Base-by-base conservation (phyloP, 2,113 vertebrate genomes). In the Neogobius melanostomus region DNA sequence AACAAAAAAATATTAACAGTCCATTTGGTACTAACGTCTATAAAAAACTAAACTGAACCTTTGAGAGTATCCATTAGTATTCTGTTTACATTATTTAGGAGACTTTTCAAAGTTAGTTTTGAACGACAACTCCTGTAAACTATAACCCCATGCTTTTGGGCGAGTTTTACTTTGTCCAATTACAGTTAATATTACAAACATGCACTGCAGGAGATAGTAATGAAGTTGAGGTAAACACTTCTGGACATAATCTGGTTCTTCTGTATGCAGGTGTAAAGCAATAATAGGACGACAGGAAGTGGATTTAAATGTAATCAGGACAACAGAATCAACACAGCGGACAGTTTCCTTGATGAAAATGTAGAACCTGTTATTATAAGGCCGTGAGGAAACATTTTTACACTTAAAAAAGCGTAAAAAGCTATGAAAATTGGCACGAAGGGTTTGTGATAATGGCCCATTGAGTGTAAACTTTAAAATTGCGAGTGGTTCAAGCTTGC, bases 1-100 rank as follows among this genome's bases (percentile, higher is more conserved):
- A 36, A 90, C 68, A 70, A 85, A 51, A 89, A 48, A 82, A 8
- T 8, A 45, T 78, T 59, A 69, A 72, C 44, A 36, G 5, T 57
- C 6, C 21, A 56, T 6, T 28, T 12, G 6, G n/a, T 16, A 53
- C 28, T 36, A 2, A 21, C 21, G 1, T 21, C 21, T 21, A 21
- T 21, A 21, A 21, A 21, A n/a, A 21, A 21, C 21, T 21, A 21
- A 21, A 21, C 21, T 21, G 21, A 21, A 36, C 28, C 28, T 36
- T 36, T 36, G 28, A 36, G 21, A 21, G n/a, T 28, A 28, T 28
- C 28, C 28, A 36, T 36, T 36, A 3, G 4, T 36, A 36, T 36
- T 36, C 28, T 36, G 28, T 36, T 36, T 36, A 36, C 28, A 5
- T 36, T 36, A 36, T 1, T 21, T 1, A 21, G 1, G 21, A 36